These are phyloP conservation scores for Archilochus colubris DNA, from an alignment of 2,113 vertebrate species.

Conservation along the genomic window DNA sequence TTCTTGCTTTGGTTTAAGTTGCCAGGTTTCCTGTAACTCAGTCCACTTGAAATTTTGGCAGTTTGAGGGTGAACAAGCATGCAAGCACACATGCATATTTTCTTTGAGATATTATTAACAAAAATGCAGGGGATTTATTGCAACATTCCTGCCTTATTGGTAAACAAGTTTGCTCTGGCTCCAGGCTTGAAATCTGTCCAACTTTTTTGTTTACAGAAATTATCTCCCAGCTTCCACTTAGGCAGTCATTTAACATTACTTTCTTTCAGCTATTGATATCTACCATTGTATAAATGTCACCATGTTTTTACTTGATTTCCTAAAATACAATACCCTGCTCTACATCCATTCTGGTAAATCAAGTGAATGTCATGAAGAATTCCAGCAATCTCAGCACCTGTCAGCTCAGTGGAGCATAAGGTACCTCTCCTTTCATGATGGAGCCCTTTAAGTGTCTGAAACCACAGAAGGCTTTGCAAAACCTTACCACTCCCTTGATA, in stretches of 20 bases:
- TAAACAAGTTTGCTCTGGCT: conserved; percentile 2
- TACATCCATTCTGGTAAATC: background rate
- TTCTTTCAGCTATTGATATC: background rate
- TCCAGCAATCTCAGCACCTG: no score
- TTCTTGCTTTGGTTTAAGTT: background rate
- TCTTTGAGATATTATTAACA: background rate
- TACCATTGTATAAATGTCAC: background rate
- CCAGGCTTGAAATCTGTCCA: background rate
- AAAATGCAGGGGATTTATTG: background rate
- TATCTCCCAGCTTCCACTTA: background rate
- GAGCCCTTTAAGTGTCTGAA: background rate
- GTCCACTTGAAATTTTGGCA: background rate
- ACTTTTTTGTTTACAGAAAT: background rate
- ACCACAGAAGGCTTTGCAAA: background rate
- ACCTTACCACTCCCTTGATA: background rate
- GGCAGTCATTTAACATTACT: background rate
- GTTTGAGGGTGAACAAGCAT: background rate
- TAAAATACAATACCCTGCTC: background rate
- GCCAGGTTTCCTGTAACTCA: background rate
- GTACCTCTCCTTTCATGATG: no score
- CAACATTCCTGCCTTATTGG: background rate
- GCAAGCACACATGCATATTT: rapidly evolving
- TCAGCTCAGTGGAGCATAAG: background rate
- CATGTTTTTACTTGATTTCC: background rate
- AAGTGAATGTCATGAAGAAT: background rate